Percentiles rank a stretch among this genome's conserved stretches.
Evolutionary conservation across 2,113 vertebrate species (phyloP).

Genomic region (Marmota flaviventris): DNA sequence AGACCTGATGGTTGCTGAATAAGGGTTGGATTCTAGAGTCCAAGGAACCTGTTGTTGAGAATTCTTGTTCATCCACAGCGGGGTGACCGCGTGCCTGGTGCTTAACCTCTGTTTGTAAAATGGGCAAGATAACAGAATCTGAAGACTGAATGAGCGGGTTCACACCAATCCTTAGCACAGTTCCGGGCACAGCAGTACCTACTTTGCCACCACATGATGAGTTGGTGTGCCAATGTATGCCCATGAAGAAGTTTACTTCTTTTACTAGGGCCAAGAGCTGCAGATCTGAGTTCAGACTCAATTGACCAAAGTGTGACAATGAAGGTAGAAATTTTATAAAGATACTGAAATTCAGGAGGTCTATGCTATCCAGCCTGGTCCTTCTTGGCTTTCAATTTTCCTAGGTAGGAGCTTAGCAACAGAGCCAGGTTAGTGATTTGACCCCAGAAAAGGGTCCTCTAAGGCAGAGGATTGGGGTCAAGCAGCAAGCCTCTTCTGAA

Average conservation of each 20-base stretch:
- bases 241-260: background rate
- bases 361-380: background rate
- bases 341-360: background rate
- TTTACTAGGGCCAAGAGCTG: background rate
- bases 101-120: background rate
- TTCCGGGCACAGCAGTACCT: background rate
- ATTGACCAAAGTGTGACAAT: background rate
- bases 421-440: background rate
- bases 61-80: conserved; percentile 12
- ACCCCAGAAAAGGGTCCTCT: background rate
- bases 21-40: background rate
- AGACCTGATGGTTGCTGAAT: background rate
- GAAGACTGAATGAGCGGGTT: conserved; percentile 1
- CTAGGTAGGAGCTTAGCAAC: background rate
- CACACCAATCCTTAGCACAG: background rate
- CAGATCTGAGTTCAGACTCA: background rate
- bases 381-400: background rate
- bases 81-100: background rate
- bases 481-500: background rate
- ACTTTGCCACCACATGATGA: background rate
- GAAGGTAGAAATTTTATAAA: background rate
- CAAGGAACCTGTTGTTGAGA: background rate
- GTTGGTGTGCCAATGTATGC: background rate
- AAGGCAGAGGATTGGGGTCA: background rate
- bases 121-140: background rate